Percentiles rank a stretch among this genome's conserved stretches.
Evolutionary conservation across 2,797 vertebrate genomes (phyloP).

Genomic region (Yasuhikotakia modesta): DNA sequence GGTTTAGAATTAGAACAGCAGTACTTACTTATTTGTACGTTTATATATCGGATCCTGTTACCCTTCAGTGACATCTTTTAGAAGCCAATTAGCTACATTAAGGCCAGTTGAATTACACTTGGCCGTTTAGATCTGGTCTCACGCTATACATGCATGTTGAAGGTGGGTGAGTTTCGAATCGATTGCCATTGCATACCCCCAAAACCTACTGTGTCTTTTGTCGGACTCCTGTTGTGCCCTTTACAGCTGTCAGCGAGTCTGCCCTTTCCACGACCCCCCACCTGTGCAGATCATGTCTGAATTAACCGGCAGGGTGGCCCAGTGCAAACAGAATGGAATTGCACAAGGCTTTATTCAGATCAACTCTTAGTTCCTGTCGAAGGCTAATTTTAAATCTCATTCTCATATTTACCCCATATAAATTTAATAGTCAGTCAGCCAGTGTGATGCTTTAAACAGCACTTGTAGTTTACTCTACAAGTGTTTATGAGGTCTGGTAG

Average conservation of each 20-base stretch:
- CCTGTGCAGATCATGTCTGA: conserved; percentile 46
- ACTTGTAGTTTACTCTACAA: background rate
- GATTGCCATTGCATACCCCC: conserved; percentile 21
- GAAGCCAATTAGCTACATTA: background rate
- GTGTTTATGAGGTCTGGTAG: no score
- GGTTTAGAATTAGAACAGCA: no score
- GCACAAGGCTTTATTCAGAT: conserved; percentile 17
- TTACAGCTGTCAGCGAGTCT: conserved; percentile 50
- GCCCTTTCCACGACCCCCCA: conserved; percentile 41
- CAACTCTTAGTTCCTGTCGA: conserved; percentile 9
- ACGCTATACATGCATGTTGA: background rate
- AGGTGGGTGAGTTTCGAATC: conserved; percentile 8
- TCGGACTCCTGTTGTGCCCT: conserved; percentile 53
- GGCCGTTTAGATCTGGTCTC: background rate
- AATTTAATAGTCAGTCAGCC: background rate
- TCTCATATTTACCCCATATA: background rate
- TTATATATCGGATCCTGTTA: background rate
- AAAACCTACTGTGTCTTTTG: conserved; percentile 42
- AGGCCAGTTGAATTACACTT: conserved; percentile 6
- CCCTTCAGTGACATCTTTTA: background rate
- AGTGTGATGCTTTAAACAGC: background rate
- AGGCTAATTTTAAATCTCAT: conserved; percentile 18
- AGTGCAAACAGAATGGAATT: conserved; percentile 8
- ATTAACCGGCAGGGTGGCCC: conserved; percentile 15
- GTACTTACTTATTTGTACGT: background rate